These are phyloP conservation scores for Catajapyx aquilonaris DNA, from an alignment of 1,140 invertebrate genomes.

Conservation along the genomic window DNA sequence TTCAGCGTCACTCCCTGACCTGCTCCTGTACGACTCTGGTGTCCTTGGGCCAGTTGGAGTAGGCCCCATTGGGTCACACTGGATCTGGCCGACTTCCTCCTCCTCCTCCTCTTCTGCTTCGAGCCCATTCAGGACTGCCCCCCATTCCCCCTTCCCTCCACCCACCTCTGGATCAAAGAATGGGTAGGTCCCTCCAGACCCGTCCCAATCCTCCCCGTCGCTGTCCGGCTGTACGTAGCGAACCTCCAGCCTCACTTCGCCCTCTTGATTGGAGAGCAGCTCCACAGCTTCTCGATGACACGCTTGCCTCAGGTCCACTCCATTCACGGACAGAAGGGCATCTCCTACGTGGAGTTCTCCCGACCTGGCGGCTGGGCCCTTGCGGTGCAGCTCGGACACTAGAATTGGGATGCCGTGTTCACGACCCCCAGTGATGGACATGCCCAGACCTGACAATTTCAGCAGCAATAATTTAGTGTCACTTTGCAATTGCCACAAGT, in stretches of 20 bases:
- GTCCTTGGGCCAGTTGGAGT: neutral
- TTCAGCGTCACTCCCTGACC: neutral
- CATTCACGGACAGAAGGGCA: conserved; percentile 59
- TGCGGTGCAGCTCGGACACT: conserved; percentile 62
- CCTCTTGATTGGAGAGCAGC: conserved; percentile 41
- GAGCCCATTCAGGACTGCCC: neutral
- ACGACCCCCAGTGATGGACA: conserved; percentile 60
- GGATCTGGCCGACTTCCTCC: too few species aligned
- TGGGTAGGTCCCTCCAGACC: too few species aligned
- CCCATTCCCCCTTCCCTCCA: neutral
- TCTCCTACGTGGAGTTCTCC: conserved; percentile 55
- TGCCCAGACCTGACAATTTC: conserved; percentile 58
- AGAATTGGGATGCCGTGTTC: conserved; percentile 70
- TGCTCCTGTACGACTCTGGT: neutral
- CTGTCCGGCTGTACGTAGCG: conserved; percentile 49
- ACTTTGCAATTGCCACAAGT: too few species aligned
- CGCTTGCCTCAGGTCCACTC: conserved; percentile 42
- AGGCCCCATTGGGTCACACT: neutral
- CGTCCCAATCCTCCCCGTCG: conserved; percentile 25
- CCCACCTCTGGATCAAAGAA: neutral
- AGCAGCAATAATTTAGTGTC: too few species aligned
- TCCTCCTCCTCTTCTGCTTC: neutral
- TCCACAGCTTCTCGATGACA: conserved; percentile 51
- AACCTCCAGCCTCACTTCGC: conserved; percentile 44
- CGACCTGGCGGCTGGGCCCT: conserved; percentile 45